These are phyloP conservation scores for Parus major DNA, from an alignment of 2,113 vertebrate species.

Conservation along the genomic window DNA sequence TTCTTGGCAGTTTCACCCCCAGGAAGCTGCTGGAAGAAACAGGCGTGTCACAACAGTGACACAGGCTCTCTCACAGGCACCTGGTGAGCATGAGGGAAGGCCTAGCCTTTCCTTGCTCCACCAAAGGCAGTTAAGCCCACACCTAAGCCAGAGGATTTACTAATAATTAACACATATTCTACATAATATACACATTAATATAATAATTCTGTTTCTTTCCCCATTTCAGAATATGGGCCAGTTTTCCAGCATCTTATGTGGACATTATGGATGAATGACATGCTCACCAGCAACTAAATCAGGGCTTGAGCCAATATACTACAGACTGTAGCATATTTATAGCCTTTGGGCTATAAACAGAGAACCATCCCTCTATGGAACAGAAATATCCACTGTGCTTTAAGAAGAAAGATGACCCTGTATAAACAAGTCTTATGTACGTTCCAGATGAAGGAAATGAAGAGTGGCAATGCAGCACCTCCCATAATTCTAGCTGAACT, in stretches of 20 bases:
- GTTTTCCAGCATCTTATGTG: rapidly evolving
- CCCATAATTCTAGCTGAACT: neutral
- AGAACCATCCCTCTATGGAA: neutral
- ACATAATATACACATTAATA: neutral
- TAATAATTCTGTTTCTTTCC: neutral
- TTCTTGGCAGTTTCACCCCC: neutral
- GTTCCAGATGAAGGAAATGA: neutral
- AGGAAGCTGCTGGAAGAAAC: neutral
- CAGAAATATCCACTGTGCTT: neutral
- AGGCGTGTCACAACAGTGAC: neutral
- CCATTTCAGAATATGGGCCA: neutral
- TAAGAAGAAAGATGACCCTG: neutral
- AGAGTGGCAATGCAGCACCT: neutral
- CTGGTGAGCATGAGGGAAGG: neutral
- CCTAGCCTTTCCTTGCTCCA: neutral
- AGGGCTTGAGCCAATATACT: neutral
- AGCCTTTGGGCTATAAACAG: neutral
- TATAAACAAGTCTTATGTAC: neutral
- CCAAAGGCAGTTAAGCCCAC: neutral
- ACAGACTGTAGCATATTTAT: neutral
- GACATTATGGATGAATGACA: neutral
- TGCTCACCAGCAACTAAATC: neutral
- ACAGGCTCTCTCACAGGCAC: neutral
- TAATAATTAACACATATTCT: neutral
- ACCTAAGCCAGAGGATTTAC: neutral